These are phyloP conservation scores for Amiota communis DNA, from an alignment of 2,888 invertebrate genomes.

Conservation along the genomic window DNA sequence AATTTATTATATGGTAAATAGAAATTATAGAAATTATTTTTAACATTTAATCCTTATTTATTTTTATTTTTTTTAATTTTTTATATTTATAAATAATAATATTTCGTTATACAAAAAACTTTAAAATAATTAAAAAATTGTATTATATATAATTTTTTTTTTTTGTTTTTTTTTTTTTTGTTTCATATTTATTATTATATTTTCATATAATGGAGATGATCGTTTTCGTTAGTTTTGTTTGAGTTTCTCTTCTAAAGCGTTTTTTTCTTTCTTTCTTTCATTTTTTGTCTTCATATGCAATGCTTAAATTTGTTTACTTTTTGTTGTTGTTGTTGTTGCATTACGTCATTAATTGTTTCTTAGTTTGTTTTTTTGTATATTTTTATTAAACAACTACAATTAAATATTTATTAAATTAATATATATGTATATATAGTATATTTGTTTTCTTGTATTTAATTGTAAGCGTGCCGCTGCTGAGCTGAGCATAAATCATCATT, in stretches of 20 bases:
- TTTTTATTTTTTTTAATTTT: neutral
- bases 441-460: neutral
- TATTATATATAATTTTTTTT: no score
- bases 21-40: neutral
- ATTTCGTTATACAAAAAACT: conserved; percentile 22
- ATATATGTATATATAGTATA: conserved; percentile 10
- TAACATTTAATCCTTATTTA: conserved; percentile 20
- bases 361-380: neutral
- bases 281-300: neutral
- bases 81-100: conserved; percentile 20
- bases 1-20: no score
- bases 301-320: neutral
- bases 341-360: neutral
- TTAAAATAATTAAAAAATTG: conserved; percentile 27
- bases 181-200: neutral
- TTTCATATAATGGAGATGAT: conserved; percentile 20
- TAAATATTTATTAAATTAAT: conserved; percentile 20
- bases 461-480: conserved; percentile 22
- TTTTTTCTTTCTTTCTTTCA: neutral
- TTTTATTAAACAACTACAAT: conserved; percentile 26
- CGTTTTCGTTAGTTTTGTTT: conserved; percentile 10
- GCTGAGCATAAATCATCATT: conserved; percentile 16
- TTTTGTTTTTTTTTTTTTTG: no score
- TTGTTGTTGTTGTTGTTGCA: neutral
- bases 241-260: conserved; percentile 12